Evolutionary conservation across 2,888 invertebrate species (phyloP).

Genomic region (Spilarctia lutea): DNA sequence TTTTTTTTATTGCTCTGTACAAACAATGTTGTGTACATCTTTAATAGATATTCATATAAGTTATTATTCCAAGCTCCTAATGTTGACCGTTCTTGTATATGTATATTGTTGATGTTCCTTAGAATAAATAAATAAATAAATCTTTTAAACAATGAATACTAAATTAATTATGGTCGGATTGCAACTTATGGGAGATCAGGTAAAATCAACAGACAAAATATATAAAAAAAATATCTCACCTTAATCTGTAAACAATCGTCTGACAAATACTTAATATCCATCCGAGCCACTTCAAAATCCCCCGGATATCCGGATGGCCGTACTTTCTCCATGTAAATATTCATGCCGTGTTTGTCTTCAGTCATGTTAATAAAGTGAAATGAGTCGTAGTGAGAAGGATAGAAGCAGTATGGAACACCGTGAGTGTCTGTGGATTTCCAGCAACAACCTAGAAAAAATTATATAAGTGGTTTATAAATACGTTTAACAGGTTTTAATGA

Average conservation of each 20-base stretch:
- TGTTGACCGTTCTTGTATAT: too few relatives aligned
- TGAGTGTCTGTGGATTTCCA: conserved; percentile 84
- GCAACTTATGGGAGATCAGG: too few relatives aligned
- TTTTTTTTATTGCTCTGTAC: too few relatives aligned
- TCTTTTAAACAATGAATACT: too few relatives aligned
- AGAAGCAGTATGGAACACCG: conserved; percentile 91
- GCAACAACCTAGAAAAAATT: conserved; percentile 86
- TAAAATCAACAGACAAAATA: not conserved
- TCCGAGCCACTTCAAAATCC: conserved; percentile 87
- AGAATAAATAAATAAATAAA: too few relatives aligned
- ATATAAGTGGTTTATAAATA: too few relatives aligned
- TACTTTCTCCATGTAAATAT: conserved; percentile 84
- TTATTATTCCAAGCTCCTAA: too few relatives aligned
- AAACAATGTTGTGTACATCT: too few relatives aligned
- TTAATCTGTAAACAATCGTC: conserved; percentile 89
- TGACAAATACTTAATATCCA: conserved; percentile 88
- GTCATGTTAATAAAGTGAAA: conserved; percentile 88
- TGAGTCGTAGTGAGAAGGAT: conserved; percentile 88
- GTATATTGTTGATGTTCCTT: too few relatives aligned
- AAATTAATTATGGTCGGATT: too few relatives aligned
- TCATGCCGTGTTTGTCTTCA: conserved; percentile 86
- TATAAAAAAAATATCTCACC: conserved; percentile 70
- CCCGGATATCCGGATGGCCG: conserved; percentile 88
- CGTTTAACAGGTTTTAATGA: too few relatives aligned
- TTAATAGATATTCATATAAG: too few relatives aligned